These are phyloP conservation scores for Antidorcas marsupialis DNA, from an alignment of 2,113 vertebrate species.

Conservation along the genomic window DNA sequence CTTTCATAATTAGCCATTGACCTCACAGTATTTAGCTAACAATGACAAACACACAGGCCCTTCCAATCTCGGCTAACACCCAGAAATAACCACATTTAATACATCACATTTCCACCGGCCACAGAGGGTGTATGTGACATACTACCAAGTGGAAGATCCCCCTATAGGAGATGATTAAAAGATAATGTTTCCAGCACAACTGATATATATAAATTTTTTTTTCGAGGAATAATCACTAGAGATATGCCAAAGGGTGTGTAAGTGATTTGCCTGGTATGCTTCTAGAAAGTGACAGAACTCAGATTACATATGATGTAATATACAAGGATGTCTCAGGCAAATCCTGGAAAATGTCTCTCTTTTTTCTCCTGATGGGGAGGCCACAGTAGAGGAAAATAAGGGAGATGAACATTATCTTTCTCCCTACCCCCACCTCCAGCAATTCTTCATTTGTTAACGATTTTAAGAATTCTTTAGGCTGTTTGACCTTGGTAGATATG, in stretches of 20 bases:
- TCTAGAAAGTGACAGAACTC: neutral
- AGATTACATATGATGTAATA: neutral
- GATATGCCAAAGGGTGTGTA: neutral
- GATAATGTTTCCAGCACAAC: constrained; percentile 27
- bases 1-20: constrained; percentile 67
- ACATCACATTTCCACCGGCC: neutral
- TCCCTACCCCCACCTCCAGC: rapidly evolving
- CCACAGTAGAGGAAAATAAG: neutral
- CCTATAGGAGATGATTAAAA: neutral
- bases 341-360: neutral
- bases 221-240: neutral
- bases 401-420: neutral
- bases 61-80: constrained; percentile 7
- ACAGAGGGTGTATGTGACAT: neutral
- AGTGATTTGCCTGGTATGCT: constrained; percentile 17
- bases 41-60: constrained; percentile 40
- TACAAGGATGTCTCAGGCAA: neutral
- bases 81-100: constrained; percentile 35
- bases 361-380: neutral
- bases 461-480: neutral
- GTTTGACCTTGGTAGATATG: neutral
- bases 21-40: constrained; percentile 54
- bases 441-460: neutral
- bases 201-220: neutral
- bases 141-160: neutral